These are phyloP conservation scores for Patella ulyssiponensis DNA, from an alignment of 2,888 invertebrate species.

Conservation along the genomic window DNA sequence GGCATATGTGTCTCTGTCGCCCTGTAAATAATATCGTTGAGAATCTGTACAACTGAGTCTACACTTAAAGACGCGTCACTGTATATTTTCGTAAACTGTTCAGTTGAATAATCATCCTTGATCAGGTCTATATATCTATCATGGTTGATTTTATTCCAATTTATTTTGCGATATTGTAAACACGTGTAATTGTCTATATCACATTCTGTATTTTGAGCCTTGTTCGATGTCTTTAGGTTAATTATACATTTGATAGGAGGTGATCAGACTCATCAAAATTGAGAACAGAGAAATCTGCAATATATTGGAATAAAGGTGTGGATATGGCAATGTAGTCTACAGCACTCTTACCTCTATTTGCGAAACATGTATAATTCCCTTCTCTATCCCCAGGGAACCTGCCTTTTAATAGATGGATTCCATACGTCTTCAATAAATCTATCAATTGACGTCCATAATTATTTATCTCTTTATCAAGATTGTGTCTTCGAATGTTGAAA, in stretches of 20 bases:
- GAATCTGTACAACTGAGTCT: neutral
- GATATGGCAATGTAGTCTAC: neutral
- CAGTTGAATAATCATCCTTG: neutral
- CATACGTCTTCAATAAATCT: neutral
- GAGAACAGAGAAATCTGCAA: neutral
- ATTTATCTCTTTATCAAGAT: neutral
- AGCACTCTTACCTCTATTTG: neutral
- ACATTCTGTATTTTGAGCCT: neutral
- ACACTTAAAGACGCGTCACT: neutral
- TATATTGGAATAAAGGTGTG: neutral
- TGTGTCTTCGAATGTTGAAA: neutral
- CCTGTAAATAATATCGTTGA: neutral
- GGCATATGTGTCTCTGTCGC: neutral
- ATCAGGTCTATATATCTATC: neutral
- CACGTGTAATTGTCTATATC: neutral
- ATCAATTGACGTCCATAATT: neutral
- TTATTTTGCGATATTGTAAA: neutral
- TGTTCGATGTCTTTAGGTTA: neutral
- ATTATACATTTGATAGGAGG: neutral
- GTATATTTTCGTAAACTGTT: neutral
- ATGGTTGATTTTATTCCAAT: neutral
- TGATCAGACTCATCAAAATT: neutral
- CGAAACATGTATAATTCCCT: neutral
- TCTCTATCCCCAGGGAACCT: neutral
- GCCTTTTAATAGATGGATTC: neutral